Conservation (phyloP, 2,113 vertebrate species). For the Oreochromis spilurus region DNA sequence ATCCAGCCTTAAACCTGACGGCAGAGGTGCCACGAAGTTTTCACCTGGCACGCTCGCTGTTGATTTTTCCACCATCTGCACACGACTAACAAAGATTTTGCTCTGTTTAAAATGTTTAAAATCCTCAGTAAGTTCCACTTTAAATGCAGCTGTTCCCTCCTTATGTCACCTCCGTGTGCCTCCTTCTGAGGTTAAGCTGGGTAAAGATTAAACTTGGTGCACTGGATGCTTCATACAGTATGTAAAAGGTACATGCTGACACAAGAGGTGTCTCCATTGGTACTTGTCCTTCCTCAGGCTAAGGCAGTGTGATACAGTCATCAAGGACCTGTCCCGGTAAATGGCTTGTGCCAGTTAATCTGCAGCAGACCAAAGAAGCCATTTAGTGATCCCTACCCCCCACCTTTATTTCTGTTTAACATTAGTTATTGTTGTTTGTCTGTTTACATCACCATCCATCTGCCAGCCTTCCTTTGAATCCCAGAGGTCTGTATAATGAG, state of each 20-base stretch:
- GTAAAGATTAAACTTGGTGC: constrained; percentile 5
- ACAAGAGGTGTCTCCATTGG: neutral
- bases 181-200: constrained; percentile 11
- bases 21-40: neutral
- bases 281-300: constrained; percentile 34
- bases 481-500: neutral
- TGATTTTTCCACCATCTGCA: neutral
- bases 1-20: neutral
- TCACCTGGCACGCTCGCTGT: neutral
- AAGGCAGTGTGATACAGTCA: constrained; percentile 12
- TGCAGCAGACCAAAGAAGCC: neutral
- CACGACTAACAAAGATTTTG: neutral
- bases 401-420: neutral
- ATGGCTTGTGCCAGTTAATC: neutral
- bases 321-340: neutral
- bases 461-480: constrained; percentile 28
- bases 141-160: neutral
- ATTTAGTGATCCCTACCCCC: neutral
- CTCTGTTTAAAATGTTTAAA: neutral
- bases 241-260: constrained; percentile 51
- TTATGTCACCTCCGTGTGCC: neutral
- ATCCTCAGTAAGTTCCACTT: neutral
- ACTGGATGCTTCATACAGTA: constrained; percentile 54
- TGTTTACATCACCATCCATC: constrained; percentile 35
- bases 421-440: constrained; percentile 12